Conservation (phyloP, 2,113 vertebrate genomes). For the Dunckerocampus dactyliophorus region DNA sequence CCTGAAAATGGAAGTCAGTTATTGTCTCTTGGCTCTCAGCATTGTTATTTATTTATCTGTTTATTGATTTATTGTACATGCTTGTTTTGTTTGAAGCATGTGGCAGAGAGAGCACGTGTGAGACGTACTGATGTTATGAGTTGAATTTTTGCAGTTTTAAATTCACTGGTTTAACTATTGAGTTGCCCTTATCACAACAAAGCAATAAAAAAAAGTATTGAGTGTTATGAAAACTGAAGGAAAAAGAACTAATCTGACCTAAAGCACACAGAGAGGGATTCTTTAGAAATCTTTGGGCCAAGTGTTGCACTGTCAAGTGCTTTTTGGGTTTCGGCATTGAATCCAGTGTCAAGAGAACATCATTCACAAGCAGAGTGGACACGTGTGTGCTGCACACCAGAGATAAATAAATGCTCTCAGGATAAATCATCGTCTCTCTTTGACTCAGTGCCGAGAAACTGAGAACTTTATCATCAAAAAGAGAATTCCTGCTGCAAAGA, state of each 20-base stretch:
- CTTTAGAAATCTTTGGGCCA: slow-evolving; percentile 54
- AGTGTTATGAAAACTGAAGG: slow-evolving; percentile 15
- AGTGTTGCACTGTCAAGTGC: slow-evolving; percentile 46
- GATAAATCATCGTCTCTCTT: slow-evolving; percentile 37
- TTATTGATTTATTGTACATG: slow-evolving; percentile 16
- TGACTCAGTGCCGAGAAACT: slow-evolving; percentile 26
- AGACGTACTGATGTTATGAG: slow-evolving; percentile 28
- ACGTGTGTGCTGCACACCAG: slow-evolving; percentile 30
- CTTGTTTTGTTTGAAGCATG: slow-evolving; percentile 29
- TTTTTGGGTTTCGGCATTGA: slow-evolving; percentile 60
- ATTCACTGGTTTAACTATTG: slow-evolving; percentile 10
- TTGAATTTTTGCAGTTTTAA: slow-evolving; percentile 16
- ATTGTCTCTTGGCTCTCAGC: slow-evolving; percentile 30
- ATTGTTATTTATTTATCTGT: slow-evolving; percentile 3
- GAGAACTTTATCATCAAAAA: slow-evolving; percentile 30
- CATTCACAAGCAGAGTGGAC: slow-evolving; percentile 30
- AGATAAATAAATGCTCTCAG: slow-evolving; percentile 43
- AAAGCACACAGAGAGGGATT: slow-evolving; percentile 21
- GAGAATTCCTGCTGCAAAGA: slow-evolving; percentile 5
- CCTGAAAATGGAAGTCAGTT: slow-evolving; percentile 57
- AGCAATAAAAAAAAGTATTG: slow-evolving; percentile 5
- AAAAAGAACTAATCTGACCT: slow-evolving; percentile 26
- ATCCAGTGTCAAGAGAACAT: slow-evolving; percentile 54
- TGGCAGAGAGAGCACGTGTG: slow-evolving; percentile 20
- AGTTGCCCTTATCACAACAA: slow-evolving; percentile 34